Base-by-base conservation (phyloP, 2,888 invertebrate species). In the Amiota minor region DNA sequence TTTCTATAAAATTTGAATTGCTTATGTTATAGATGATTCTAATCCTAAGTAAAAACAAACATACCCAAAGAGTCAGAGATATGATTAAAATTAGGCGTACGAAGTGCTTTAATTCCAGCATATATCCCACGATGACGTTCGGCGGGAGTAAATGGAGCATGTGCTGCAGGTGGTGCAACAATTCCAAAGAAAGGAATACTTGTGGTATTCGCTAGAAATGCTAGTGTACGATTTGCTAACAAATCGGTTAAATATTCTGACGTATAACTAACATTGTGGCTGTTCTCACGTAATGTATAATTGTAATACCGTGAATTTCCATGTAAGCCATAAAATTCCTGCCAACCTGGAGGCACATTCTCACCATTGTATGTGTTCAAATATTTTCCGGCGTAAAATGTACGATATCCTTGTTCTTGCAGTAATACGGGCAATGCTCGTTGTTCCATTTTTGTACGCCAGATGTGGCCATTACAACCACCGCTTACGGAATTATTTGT, bases 231-330 rank as follows among this genome's bases (percentile, higher is more conserved):
- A 9, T 85, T 79, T 10, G 92, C 92, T 90, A 97, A 92, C 70
- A 96, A 91, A 90, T 97, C 96, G 1, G 98, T 97, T 18, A 98
- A 92, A 89, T 98, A 98, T 74, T 94, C 92, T 18, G 93, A 90
- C 20, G 92, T 88, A 14, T 93, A 93, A 82, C 93, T 93, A 49
- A 92, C 92, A 11, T 91, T 91, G 0, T 92, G 92, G 0, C 95
- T 95, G 88, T 98, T 96, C 78, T 96, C 92, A 0, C 95, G 96
- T 64, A 98, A 89, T 0, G 94, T 93, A 86, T 97, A 98, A 90
- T 97, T 93, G 89, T 97, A 98, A 89, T 98, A 98, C n/a, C 92
- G 93, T 0, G 97, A 97, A 89, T 98, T 98, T 47, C 97, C 97
- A 76, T 96, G 93, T 55, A 98, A 91, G 0, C 96, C 98, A 84